Evolutionary conservation across 2,888 invertebrate genomes (phyloP), one percentile per base, ranked within the genome.

Genomic region (Heliconius hortense): DNA sequence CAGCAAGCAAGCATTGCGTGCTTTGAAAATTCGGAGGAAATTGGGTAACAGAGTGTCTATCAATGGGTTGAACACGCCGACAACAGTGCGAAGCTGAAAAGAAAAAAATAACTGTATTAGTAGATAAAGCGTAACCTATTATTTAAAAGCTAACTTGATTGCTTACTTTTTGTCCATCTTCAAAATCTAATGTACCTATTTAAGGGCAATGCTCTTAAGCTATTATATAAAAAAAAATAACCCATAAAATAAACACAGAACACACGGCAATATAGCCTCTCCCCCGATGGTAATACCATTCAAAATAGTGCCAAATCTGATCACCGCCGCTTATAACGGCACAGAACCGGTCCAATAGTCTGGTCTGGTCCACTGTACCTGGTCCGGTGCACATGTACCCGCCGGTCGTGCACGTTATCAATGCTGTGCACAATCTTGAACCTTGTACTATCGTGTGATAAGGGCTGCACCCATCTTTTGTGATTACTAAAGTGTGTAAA

Each of bases 291-390:
- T 75, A 70, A 70, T 75, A 75, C 63, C 70, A 71, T 63, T 77
- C 63, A 75, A 75, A 78, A 75, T 73, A 77, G 75, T 68, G 74
- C 76, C 67, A 74, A 68, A 76, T 48, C 64, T 75, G 48, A 39
- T 75, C 71, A 73, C 73, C 64, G 73, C 63, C 60, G 48, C 39
- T 59, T 76, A 75, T 88, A 89, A 89, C 89, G 87, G 88, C 85
- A 79, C 78, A 73, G 80, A 89, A 88, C 89, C 88, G 88, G 89
- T 89, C 83, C 82, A 83, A 78, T 82, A 82, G 81, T 74, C 81
- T 78, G 77, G 81, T 74, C 81, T 78, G 77, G 78, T 48, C 48
- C 18, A 18, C 18, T 1, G 18, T 48, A 15, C 48, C 48, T 81
- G 71, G 74, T 70, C 72, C 73, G 75, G 81, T 82, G 75, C 81